These are phyloP conservation scores for Myotis findleyi DNA, from an alignment of 2,797 vertebrate genomes.

Conservation along the genomic window DNA sequence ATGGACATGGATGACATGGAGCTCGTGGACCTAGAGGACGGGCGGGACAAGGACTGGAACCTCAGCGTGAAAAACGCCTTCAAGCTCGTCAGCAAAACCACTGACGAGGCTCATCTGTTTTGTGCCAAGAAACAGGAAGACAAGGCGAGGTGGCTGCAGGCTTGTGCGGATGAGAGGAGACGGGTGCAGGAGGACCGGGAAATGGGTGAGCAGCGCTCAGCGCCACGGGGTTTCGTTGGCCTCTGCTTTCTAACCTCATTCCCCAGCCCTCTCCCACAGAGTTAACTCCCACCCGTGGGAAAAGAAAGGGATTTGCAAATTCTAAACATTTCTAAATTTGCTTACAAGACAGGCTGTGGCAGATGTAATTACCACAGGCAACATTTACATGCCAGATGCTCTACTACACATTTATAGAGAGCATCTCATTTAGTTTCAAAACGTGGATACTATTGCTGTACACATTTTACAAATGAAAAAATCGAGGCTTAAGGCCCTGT, in stretches of 20 bases:
- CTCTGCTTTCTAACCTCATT: neutral
- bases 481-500: neutral
- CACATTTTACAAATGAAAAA: neutral
- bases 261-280: neutral
- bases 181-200: constrained; percentile 96
- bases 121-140: constrained; percentile 95
- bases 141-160: constrained; percentile 96
- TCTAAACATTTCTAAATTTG: neutral
- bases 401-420: neutral
- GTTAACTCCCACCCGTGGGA: neutral
- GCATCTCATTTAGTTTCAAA: neutral
- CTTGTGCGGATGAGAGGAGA: constrained; percentile 92
- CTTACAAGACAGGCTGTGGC: accelerated
- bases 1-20: constrained; percentile 93
- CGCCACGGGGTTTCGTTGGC: accelerated
- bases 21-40: constrained; percentile 92
- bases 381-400: neutral
- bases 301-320: neutral
- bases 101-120: constrained; percentile 92
- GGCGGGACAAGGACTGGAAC: constrained; percentile 92
- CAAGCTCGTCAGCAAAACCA: constrained; percentile 90
- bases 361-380: accelerated
- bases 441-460: neutral
- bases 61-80: constrained; percentile 93
- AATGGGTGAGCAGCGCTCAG: constrained; percentile 91